Base-by-base conservation (phyloP, 1,140 invertebrate genomes). In the Berghia stephanieae region DNA sequence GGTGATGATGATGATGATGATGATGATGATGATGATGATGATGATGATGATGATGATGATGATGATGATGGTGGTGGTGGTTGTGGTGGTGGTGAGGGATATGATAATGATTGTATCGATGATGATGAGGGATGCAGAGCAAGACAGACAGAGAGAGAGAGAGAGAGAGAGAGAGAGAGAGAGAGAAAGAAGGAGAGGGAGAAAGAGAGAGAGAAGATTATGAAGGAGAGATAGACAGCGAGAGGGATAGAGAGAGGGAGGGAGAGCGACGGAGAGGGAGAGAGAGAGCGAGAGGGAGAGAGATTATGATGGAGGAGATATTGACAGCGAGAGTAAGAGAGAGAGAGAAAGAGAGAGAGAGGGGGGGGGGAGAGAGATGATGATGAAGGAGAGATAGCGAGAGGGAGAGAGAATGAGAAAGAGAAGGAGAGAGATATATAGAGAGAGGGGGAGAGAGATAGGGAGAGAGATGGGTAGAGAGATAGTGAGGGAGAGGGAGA, bases 91-190 rank as follows among this genome's bases (percentile, higher is more conserved):
- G n/a, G n/a, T n/a, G n/a, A n/a, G n/a, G n/a, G n/a, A n/a, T n/a
- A n/a, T n/a, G n/a, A n/a, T n/a, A n/a, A n/a, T n/a, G n/a, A n/a
- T n/a, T n/a, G n/a, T n/a, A n/a, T n/a, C n/a, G n/a, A n/a, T n/a
- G n/a, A n/a, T n/a, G n/a, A n/a, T n/a, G 69, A 71, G 2, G 46
- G 69, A 71, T 13, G 46, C 38, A 71, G 38, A 71, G 69, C 42
- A 21, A 71, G 34, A 71, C 34, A 71, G 67, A 69, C n/a, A 69
- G 67, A 69, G 34, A 69, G 67, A 69, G 34, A 69, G 67, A 69
- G 38, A 71, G 69, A 71, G 2, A 71, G 69, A 71, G 2, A 71
- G 69, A 71, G 2, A 71, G 69, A 71, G 69, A 71, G 69, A 71
- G 69, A 71, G 1, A 69, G 69, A 71, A 27, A 42, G n/a, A 40